Percentiles rank a stretch among this genome's conserved stretches.
phyloP scores from a whole-genome alignment of 1,140 invertebrate species.

The Ceratosolen solmsi region DNA sequence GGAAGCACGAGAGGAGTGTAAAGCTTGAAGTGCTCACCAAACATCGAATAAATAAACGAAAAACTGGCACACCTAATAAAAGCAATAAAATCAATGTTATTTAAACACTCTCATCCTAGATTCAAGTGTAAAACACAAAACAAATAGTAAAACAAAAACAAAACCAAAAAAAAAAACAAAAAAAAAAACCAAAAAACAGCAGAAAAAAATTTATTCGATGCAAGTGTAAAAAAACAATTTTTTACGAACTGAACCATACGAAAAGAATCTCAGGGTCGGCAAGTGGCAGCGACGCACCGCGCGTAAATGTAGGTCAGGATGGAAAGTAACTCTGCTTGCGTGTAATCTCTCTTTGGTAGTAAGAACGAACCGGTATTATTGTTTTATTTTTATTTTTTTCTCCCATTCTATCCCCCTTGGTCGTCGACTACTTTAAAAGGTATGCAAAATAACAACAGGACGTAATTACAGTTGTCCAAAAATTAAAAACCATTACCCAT shows the following conservation, averaged over 20 bases:
- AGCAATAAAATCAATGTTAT: background rate
- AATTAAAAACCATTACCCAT: too few relatives aligned
- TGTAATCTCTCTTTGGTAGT: conserved; percentile 65
- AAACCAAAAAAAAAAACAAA: background rate
- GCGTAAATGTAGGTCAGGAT: conserved; percentile 68
- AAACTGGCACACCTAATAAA: too few relatives aligned
- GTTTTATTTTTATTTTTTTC: conserved; percentile 60
- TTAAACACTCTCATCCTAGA: background rate
- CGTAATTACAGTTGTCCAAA: too few relatives aligned
- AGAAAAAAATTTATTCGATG: background rate
- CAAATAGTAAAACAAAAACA: background rate
- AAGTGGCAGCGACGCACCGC: conserved; percentile 61
- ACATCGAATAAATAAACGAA: too few relatives aligned
- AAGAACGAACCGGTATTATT: conserved; percentile 65
- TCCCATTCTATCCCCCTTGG: background rate
- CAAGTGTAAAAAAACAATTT: conserved; percentile 21
- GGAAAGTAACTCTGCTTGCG: conserved; percentile 64
- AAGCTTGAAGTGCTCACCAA: too few relatives aligned
- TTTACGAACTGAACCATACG: conserved; percentile 53
- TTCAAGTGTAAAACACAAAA: background rate
- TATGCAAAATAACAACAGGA: background rate
- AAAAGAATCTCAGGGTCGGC: conserved; percentile 64
- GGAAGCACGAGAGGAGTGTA: too few relatives aligned
- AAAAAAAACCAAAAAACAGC: conserved; percentile 1
- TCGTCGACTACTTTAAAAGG: background rate